phyloP scores from a whole-genome alignment of 2,888 invertebrate species.

The Troides oblongomaculatus region DNA sequence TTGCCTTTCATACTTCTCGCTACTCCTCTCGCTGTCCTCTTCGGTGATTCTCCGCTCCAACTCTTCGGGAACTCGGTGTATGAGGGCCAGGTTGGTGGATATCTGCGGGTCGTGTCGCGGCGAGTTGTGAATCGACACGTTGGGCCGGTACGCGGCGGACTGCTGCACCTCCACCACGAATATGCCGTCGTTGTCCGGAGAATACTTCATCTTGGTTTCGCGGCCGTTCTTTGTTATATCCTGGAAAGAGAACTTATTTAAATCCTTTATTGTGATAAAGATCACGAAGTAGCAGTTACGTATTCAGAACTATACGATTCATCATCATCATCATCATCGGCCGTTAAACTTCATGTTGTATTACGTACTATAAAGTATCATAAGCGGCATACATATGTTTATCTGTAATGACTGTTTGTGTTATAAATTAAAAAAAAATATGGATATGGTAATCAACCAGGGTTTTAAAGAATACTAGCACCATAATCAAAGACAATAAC shows the following conservation, averaged over 20 bases:
- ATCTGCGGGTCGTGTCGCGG: slow-evolving; percentile 67
- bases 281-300: too few species aligned
- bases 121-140: slow-evolving; percentile 56
- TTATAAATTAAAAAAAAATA: too few species aligned
- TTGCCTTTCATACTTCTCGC: slow-evolving; percentile 59
- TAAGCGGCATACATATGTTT: too few species aligned
- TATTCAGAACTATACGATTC: too few species aligned
- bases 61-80: slow-evolving; percentile 70
- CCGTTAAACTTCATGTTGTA: too few species aligned
- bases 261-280: neutral
- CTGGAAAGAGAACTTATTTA: slow-evolving; percentile 62
- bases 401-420: too few species aligned
- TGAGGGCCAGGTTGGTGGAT: slow-evolving; percentile 72
- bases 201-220: slow-evolving; percentile 87
- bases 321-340: too few species aligned
- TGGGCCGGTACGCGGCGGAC: slow-evolving; percentile 64
- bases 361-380: too few species aligned
- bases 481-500: too few species aligned
- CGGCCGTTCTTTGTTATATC: slow-evolving; percentile 85
- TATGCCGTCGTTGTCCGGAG: slow-evolving; percentile 85
- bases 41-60: slow-evolving; percentile 54
- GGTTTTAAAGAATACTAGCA: too few species aligned
- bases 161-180: slow-evolving; percentile 86
- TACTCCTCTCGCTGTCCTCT: slow-evolving; percentile 61
- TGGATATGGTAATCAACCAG: too few species aligned